Evolutionary conservation across 1,140 invertebrate species (phyloP).

Genomic region (Aphelenchoides fujianensis): DNA sequence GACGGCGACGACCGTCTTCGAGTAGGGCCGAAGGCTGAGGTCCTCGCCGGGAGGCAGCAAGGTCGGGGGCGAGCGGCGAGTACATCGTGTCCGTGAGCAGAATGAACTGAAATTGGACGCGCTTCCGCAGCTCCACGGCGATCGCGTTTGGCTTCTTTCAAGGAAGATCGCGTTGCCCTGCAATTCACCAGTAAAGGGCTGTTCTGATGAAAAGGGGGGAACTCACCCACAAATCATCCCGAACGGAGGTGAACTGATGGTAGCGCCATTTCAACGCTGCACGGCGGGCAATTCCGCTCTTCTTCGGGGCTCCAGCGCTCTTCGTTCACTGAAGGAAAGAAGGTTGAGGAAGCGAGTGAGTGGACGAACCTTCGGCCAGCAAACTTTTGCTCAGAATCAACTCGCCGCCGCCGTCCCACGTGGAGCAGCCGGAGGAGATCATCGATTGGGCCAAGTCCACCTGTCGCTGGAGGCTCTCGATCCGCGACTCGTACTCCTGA

Average conservation of each 20-base stretch:
- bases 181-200: neutral
- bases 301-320: constrained; percentile 89
- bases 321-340: constrained; percentile 48
- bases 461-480: constrained; percentile 92
- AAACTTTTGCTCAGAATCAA: constrained; percentile 55
- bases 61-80: constrained; percentile 85
- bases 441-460: constrained; percentile 92
- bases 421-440: constrained; percentile 89
- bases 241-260: constrained; percentile 94
- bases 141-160: constrained; percentile 94
- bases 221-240: constrained; percentile 98
- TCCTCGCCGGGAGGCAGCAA: constrained; percentile 69
- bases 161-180: constrained; percentile 19
- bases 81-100: constrained; percentile 93
- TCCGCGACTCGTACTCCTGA: constrained; percentile 91
- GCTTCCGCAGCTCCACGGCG: constrained; percentile 95
- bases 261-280: constrained; percentile 84
- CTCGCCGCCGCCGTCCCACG: constrained; percentile 70
- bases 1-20: constrained; percentile 89
- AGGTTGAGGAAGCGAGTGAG: neutral
- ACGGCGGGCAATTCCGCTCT: constrained; percentile 70
- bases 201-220: constrained; percentile 71
- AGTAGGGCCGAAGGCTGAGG: constrained; percentile 73
- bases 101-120: constrained; percentile 93
- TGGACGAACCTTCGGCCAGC: constrained; percentile 69